These are phyloP conservation scores for Cynopterus brachyotis DNA, from an alignment of 2,113 vertebrate species.

Conservation along the genomic window DNA sequence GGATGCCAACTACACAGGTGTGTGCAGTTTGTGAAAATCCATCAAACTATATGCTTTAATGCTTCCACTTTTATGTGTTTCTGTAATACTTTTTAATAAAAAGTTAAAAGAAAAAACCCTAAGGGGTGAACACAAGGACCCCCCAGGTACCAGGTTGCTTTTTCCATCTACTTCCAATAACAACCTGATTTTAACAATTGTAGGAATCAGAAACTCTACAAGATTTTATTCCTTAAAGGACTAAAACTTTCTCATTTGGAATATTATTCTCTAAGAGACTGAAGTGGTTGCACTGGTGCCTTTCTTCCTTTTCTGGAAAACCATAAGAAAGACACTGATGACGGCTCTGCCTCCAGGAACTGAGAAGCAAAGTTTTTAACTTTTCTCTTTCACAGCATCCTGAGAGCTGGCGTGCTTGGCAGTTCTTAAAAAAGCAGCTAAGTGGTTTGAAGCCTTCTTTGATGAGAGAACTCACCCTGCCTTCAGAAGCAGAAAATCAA, in stretches of 20 bases:
- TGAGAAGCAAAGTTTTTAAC: rapidly evolving
- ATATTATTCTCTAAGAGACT: neutral
- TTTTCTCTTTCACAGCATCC: neutral
- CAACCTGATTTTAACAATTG: neutral
- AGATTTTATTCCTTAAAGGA: constrained; percentile 9
- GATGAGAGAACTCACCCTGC: neutral
- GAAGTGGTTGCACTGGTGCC: neutral
- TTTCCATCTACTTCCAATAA: neutral
- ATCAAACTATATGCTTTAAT: neutral
- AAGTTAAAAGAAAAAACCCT: neutral
- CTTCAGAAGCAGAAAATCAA: constrained; percentile 17
- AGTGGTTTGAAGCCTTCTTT: neutral
- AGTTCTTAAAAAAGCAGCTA: neutral
- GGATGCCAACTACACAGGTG: neutral
- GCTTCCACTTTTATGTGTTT: neutral
- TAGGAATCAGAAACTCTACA: neutral
- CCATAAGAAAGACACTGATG: neutral
- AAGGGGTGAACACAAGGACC: neutral
- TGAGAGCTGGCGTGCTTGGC: neutral
- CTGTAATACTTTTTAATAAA: neutral
- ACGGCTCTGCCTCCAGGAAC: neutral
- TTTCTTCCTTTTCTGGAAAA: neutral
- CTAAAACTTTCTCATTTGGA: neutral
- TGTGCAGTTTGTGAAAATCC: neutral
- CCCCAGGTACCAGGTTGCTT: neutral